Evolutionary conservation across 1,140 invertebrate genomes (phyloP).

Genomic region (Cataglyphis hispanica): DNA sequence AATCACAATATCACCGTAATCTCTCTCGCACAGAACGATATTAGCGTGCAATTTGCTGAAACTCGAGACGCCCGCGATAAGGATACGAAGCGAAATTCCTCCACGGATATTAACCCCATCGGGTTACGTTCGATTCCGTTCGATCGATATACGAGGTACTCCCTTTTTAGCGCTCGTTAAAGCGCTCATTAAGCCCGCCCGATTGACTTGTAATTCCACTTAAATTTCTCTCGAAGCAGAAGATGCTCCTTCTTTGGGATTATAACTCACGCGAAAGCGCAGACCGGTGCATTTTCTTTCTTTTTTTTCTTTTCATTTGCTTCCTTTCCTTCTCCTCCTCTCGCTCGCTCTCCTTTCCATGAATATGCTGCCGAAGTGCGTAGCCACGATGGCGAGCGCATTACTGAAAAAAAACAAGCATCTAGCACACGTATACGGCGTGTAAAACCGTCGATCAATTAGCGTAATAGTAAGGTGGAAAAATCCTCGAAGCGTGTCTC

Average conservation of each 20-base stretch:
- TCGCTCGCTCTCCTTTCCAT: neutral
- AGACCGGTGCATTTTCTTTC: neutral
- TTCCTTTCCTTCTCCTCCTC: neutral
- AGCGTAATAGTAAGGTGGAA: neutral
- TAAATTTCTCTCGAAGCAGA: conserved; percentile 37
- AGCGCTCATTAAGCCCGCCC: conserved; percentile 28
- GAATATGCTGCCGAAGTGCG: conserved; percentile 1
- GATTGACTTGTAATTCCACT: conserved; percentile 51
- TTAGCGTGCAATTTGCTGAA: neutral
- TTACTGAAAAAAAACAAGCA: neutral
- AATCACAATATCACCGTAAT: neutral
- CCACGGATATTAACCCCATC: conserved; percentile 17
- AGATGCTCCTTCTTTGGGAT: neutral
- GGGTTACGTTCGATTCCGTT: conserved; percentile 10
- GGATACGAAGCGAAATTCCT: conserved; percentile 34
- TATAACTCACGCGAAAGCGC: conserved; percentile 12
- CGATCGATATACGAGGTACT: neutral
- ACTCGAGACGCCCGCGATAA: neutral
- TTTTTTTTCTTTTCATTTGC: neutral
- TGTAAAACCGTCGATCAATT: conserved; percentile 31
- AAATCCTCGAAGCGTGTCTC: neutral
- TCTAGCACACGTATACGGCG: neutral
- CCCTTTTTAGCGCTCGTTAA: conserved; percentile 49
- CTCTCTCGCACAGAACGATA: neutral
- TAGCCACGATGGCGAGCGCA: conserved; percentile 3